Base-by-base conservation (phyloP, 2,797 vertebrate species). In the Halcyon leucocephala region DNA sequence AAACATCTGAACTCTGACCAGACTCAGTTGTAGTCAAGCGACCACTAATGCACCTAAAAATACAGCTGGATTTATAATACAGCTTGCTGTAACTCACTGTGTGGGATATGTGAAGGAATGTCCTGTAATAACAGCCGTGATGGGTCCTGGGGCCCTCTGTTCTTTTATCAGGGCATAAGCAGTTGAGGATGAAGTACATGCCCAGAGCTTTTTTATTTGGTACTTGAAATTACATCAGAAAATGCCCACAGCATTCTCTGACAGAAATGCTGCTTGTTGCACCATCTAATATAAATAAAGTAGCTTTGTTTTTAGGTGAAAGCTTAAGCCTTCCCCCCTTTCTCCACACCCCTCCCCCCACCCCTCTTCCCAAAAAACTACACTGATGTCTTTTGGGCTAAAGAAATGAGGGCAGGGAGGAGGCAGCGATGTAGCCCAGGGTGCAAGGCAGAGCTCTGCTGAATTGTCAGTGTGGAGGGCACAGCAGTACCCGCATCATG, bases 31-130 rank as follows among this genome's bases (percentile, higher is more conserved):
- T 60, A 95, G 83, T 90, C 94, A 90, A 90, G 95, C 81, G 31
- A 84, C 80, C 15, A 46, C 72, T 95, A 91, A 96, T 86, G 82
- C 49, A 94, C 96, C 83, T 93, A 96, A 96, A 96, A 96, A 94
- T 90, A 94, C 94, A 95, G 94, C 90, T 95, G 95, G 93, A 46
- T 91, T 93, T 82, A 84, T 93, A 94, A 89, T 86, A 41, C 91
- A 86, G 73, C 65, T 73, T 1, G 31, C 78, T 94, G 91, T 82
- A 91, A 66, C 79, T 94, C 84, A 44, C 77, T 94, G 82, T 62
- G 70, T 83, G 89, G 91, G 95, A 94, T 96, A 95, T 86, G 91
- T 49, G 93, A 76, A 97, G 91, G 96, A 96, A 96, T 96, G 95
- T 95, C 96, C 87, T 96, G 62, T 97, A 95, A 95, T 90, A 97